Evolutionary conservation across 2,888 invertebrate genomes (phyloP).

Genomic region (Stictocephala bisonia): DNA sequence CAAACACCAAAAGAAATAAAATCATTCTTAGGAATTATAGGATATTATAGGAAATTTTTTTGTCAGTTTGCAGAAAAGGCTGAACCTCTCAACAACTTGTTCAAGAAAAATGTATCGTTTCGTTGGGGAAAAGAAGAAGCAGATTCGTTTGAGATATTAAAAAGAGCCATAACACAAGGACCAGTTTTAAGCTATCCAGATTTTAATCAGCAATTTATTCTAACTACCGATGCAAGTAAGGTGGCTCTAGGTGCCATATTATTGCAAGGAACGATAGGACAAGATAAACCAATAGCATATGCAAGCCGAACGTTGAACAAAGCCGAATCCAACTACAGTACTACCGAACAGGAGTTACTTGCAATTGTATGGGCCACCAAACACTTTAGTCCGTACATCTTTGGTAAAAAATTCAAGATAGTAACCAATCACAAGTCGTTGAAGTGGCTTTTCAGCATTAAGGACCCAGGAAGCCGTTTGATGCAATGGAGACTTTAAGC

Average conservation of each 20-base stretch:
- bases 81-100: constrained; percentile 56
- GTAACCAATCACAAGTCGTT: constrained; percentile 63
- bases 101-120: constrained; percentile 52
- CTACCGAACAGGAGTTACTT: constrained; percentile 17
- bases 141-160: background rate
- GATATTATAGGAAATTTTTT: constrained; percentile 63
- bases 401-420: constrained; percentile 62
- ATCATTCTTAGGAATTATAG: constrained; percentile 62
- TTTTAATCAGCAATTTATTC: background rate
- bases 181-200: background rate
- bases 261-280: background rate
- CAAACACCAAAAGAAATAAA: constrained; percentile 40
- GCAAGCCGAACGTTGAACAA: background rate
- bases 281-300: background rate
- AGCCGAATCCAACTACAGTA: background rate
- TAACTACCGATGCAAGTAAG: constrained; percentile 1
- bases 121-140: constrained; percentile 47
- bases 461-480: background rate
- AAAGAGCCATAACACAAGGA: background rate
- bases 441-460: constrained; percentile 60
- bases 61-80: constrained; percentile 60
- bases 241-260: background rate
- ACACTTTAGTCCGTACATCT: constrained; percentile 49
- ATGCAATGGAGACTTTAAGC: background rate
- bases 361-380: background rate